Conservation (phyloP, 2,888 invertebrate genomes). For the Acanthacorydalis orientalis region DNA sequence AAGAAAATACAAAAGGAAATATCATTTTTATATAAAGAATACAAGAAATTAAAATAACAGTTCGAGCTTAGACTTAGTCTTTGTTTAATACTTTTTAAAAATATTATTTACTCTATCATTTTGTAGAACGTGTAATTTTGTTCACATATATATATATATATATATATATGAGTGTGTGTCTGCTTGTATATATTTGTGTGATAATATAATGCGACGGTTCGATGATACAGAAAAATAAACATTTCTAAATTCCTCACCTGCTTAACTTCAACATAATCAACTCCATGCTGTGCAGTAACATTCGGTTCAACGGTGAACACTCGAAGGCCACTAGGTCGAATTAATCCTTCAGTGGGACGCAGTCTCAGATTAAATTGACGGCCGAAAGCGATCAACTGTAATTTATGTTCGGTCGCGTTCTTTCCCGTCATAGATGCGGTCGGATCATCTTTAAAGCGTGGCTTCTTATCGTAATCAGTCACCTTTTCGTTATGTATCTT, state of each 20-base stretch:
- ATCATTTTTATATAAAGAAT: too few relatives aligned
- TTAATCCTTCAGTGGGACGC: conserved; percentile 58
- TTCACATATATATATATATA: too few relatives aligned
- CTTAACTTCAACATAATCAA: conserved; percentile 60
- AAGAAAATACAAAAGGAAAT: too few relatives aligned
- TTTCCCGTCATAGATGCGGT: conserved; percentile 13
- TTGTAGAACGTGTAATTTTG: too few relatives aligned
- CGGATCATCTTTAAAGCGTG: conserved; percentile 22
- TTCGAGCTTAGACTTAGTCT: too few relatives aligned
- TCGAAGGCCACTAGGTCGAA: conserved; percentile 59
- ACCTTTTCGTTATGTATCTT: conserved; percentile 12
- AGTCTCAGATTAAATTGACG: conserved; percentile 54
- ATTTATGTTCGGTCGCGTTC: conserved; percentile 34
- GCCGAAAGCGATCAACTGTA: conserved; percentile 69
- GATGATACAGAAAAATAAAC: too few relatives aligned
- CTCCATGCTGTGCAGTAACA: conserved; percentile 58
- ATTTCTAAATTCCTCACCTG: conserved; percentile 38
- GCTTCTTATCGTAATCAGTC: conserved; percentile 2
- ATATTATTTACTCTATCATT: too few relatives aligned
- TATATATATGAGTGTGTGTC: too few relatives aligned
- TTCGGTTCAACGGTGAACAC: conserved; percentile 69
- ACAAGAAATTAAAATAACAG: too few relatives aligned
- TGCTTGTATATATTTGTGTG: too few relatives aligned
- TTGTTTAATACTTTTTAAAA: too few relatives aligned
- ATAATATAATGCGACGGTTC: too few relatives aligned